Conservation (phyloP, 2,888 invertebrate species). For the Troilus luridus region DNA sequence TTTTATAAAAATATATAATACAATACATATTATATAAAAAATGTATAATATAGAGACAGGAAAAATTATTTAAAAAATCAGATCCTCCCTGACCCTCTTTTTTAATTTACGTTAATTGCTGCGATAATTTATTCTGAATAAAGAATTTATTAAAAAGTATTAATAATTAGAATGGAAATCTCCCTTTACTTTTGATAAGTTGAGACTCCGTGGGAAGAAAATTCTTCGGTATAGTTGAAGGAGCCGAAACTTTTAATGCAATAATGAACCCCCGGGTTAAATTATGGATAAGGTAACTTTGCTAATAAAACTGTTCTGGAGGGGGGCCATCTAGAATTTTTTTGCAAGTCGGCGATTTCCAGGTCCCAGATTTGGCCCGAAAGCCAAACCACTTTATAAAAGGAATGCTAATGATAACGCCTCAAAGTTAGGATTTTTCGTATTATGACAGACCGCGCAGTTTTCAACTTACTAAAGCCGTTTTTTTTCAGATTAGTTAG, state of each 20-base stretch:
- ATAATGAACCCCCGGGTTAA: constrained; percentile 38
- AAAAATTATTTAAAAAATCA: too few species aligned
- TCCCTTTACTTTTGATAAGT: background rate
- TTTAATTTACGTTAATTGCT: background rate
- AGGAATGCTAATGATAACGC: background rate
- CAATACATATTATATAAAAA: too few species aligned
- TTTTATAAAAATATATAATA: too few species aligned
- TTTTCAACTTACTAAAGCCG: background rate
- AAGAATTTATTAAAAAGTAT: background rate
- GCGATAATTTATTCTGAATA: background rate
- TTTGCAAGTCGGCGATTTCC: background rate
- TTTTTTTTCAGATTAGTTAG: background rate
- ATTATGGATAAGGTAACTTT: constrained; percentile 49
- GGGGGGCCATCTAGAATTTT: background rate
- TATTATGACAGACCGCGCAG: background rate
- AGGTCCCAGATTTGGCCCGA: background rate
- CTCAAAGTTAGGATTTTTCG: background rate
- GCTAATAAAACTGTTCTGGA: constrained; percentile 15
- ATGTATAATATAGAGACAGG: too few species aligned
- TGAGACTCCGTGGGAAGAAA: background rate
- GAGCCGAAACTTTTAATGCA: constrained; percentile 33
- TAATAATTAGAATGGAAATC: constrained; percentile 6
- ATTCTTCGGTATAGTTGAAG: background rate
- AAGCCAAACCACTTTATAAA: background rate
- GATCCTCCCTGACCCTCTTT: background rate